Evolutionary conservation across 2,113 vertebrate species (phyloP).

Genomic region (Hemiprocne comata): DNA sequence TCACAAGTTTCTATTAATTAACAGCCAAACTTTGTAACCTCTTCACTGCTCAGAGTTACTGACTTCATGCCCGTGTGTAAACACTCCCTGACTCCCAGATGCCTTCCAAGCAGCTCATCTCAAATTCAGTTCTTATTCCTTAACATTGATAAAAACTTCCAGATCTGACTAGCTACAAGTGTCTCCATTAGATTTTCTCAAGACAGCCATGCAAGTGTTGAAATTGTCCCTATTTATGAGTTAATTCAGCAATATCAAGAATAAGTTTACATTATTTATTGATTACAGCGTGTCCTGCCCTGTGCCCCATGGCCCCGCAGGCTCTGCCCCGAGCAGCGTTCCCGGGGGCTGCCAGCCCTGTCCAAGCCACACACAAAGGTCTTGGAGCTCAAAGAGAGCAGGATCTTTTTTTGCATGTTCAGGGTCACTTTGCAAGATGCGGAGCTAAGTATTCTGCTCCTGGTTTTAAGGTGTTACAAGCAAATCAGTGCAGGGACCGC

Average conservation of each 20-base stretch:
- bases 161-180: background rate
- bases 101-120: background rate
- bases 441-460: background rate
- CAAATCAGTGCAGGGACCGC: background rate
- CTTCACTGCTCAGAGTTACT: background rate
- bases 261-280: background rate
- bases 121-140: background rate
- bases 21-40: background rate
- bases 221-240: background rate
- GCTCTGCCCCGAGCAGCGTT: background rate
- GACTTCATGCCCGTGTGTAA: background rate
- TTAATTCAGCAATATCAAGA: background rate
- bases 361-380: background rate
- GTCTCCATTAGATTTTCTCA: background rate
- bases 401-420: background rate
- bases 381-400: background rate
- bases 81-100: background rate
- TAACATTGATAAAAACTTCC: no score
- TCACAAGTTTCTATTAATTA: background rate
- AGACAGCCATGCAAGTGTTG: background rate
- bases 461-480: background rate
- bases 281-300: background rate
- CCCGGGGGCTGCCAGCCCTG: no score
- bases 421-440: background rate
- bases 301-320: background rate